Conservation (phyloP, 2,888 invertebrate genomes). For the Gastracanthus pulcherrimus region DNA sequence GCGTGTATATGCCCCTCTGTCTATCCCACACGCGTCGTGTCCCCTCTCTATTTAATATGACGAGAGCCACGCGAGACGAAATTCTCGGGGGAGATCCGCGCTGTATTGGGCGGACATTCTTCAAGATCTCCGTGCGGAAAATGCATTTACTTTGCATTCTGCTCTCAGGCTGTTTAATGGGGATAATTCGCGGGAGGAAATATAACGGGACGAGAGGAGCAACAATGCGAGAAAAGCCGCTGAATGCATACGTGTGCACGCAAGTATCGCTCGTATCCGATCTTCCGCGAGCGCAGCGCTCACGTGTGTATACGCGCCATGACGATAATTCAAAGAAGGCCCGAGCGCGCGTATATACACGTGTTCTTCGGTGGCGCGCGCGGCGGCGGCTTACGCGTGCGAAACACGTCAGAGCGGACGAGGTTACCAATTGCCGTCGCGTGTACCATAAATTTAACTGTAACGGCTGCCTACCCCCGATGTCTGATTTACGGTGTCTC, state of each 20-base stretch:
- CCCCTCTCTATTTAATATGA: neutral
- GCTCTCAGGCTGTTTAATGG: neutral
- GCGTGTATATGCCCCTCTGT: neutral
- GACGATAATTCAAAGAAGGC: constrained; percentile 38
- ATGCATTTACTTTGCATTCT: neutral
- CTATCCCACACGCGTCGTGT: neutral
- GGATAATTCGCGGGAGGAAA: neutral
- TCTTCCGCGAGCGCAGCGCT: neutral
- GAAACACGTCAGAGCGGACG: neutral
- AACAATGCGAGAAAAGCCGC: neutral
- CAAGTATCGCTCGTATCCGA: constrained; percentile 14
- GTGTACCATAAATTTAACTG: constrained; percentile 73
- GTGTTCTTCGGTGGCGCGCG: constrained; percentile 15
- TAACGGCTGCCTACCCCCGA: constrained; percentile 62
- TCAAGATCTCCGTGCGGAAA: neutral
- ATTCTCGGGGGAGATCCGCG: neutral
- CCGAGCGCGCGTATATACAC: neutral
- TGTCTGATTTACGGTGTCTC: constrained; percentile 49
- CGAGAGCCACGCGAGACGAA: neutral
- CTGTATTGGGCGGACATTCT: neutral
- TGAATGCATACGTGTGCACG: neutral
- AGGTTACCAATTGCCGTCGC: constrained; percentile 60
- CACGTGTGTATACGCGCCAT: neutral
- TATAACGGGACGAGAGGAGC: neutral
- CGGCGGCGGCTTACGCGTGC: neutral